Base-by-base conservation (phyloP, 2,888 invertebrate genomes). In the Phortica magna region DNA sequence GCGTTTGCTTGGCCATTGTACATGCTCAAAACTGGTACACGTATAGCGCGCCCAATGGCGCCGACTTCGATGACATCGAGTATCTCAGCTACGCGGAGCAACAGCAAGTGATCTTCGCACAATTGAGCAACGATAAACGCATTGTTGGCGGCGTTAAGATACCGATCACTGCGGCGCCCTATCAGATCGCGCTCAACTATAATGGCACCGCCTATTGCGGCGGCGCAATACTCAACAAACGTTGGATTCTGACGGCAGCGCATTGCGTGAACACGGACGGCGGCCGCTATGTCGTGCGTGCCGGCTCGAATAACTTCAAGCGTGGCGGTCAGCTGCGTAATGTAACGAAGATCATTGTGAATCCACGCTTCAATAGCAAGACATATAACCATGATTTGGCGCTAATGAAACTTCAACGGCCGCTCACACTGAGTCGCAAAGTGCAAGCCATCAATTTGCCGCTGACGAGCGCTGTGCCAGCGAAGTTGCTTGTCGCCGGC, bases 121-220 rank as follows among this genome's bases (percentile, higher is more conserved):
- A 55, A 17, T 55, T 55, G n/a, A n/a, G 19, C 31, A 61, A 80
- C 0, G 31, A 31, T 31, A 31, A 31, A 31, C 79, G 83, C 75
- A 92, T 92, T 61, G 90, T 92, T 6, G 92, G 92, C 39, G 92
- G 92, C 0, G 77, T 82, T 41, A 75, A 80, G 68, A 85, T 85
- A 14, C 74, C 84, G 17, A 92, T 92, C 64, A 79, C 80, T 19
- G 83, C 89, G 48, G 84, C 88, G 72, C 92, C 92, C 1, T 91
- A 90, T 78, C 90, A 92, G 84, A 85, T 91, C 0, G 91, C 92
- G 0, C 72, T 92, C 0, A 83, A 83, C 42, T 82, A 83, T 57
- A 64, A 82, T 9, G 85, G 82, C 6, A 76, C 64, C 22, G 91
- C 91, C 75, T 83, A 80, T 39, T 92, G 92, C 76, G 92, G 91